Evolutionary conservation across 2,113 vertebrate genomes (phyloP).

Genomic region (Anhinga anhinga): DNA sequence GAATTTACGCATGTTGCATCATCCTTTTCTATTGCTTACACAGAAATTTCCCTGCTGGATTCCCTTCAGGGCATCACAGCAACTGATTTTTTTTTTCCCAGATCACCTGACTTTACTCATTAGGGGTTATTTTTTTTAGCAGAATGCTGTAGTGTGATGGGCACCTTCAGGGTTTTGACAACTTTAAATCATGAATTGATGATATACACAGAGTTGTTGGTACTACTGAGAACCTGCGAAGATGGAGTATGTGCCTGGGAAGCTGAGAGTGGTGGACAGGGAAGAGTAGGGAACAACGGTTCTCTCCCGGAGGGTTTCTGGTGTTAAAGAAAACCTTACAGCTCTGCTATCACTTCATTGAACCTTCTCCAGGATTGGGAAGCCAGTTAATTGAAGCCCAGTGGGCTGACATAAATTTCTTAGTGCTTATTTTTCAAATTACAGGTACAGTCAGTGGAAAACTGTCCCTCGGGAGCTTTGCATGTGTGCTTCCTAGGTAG

Average conservation of each 20-base stretch:
- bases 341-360: not conserved
- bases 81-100: not conserved
- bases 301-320: not conserved
- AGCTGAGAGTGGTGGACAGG: not conserved
- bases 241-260: not conserved
- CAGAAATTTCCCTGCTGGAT: not conserved
- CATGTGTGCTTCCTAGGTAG: not conserved
- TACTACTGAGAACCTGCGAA: not conserved
- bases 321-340: not conserved
- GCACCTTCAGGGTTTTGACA: not conserved
- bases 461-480: not conserved
- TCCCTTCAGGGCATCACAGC: not conserved
- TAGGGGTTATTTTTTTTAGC: not conserved
- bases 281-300: not conserved
- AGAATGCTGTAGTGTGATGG: not conserved
- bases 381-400: not conserved
- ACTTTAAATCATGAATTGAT: not conserved
- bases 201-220: not conserved
- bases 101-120: not conserved
- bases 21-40: not conserved
- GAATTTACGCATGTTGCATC: not conserved
- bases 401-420: not conserved
- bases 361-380: not conserved
- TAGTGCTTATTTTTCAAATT: not conserved
- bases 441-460: not conserved